Conservation (phyloP, 2,888 invertebrate species). For the Trachelus troglodyta region DNA sequence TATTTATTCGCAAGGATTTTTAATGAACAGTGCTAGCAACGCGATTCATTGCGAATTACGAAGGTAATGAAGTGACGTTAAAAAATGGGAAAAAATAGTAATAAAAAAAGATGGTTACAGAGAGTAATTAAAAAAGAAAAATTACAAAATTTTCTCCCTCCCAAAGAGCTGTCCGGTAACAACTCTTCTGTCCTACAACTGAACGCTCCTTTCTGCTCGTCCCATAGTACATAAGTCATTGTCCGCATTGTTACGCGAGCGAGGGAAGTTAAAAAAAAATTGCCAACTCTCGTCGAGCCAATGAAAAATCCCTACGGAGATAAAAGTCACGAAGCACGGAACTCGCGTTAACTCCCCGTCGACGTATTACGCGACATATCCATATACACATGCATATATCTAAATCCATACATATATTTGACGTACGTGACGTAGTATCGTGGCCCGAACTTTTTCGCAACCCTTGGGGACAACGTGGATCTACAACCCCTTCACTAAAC, state of each 20-base stretch:
- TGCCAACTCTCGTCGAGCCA: neutral
- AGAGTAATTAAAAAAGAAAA: neutral
- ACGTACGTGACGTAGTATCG: neutral
- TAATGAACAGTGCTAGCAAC: neutral
- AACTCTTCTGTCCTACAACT: neutral
- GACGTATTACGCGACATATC: neutral
- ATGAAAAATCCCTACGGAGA: neutral
- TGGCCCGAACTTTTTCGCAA: neutral
- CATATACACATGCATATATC: neutral
- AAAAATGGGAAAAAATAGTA: neutral
- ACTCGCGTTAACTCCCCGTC: neutral
- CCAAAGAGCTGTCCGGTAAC: neutral
- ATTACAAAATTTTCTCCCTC: neutral
- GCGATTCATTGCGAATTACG: neutral
- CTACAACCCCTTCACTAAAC: neutral
- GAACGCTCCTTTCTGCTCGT: neutral
- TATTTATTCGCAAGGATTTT: neutral
- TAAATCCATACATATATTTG: neutral
- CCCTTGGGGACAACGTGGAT: neutral
- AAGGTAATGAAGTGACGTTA: neutral
- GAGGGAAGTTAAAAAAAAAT: neutral
- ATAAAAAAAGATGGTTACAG: neutral
- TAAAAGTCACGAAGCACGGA: neutral
- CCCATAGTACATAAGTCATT: slow-evolving; percentile 14
- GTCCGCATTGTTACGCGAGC: slow-evolving; percentile 14